Percentiles rank a stretch among this genome's conserved stretches.
Evolutionary conservation across 2,888 invertebrate genomes (phyloP).

Genomic region (Tipula vernalis): DNA sequence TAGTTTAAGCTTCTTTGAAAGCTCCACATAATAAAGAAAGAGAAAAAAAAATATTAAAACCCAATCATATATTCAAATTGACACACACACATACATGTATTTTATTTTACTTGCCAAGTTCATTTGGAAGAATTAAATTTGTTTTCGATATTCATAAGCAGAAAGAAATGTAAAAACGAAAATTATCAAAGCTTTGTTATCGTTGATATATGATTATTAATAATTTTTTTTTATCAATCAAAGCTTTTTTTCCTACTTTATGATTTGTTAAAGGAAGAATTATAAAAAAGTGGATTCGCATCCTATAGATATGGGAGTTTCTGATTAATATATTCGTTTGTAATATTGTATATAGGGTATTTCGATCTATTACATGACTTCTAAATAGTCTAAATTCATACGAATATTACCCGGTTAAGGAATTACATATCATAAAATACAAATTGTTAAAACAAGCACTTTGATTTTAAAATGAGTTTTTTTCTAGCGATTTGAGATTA

Average conservation of each 20-base stretch:
- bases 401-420: no score
- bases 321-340: background rate
- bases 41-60: background rate
- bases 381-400: no score
- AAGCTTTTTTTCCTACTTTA: background rate
- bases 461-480: no score
- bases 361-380: background rate
- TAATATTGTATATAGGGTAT: background rate
- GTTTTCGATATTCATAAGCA: background rate
- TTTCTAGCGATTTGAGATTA: no score
- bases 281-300: background rate
- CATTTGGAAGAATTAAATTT: background rate
- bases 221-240: background rate
- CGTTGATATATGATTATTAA: background rate
- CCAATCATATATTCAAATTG: background rate
- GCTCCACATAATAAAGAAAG: background rate
- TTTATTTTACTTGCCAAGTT: background rate
- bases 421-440: no score
- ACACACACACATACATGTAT: background rate
- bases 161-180: background rate
- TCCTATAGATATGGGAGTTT: background rate
- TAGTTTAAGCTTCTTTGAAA: constrained; percentile 4
- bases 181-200: background rate
- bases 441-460: no score
- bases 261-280: background rate